phyloP scores from a whole-genome alignment of 2,113 vertebrate genomes.

The Pollimyrus isidori region DNA sequence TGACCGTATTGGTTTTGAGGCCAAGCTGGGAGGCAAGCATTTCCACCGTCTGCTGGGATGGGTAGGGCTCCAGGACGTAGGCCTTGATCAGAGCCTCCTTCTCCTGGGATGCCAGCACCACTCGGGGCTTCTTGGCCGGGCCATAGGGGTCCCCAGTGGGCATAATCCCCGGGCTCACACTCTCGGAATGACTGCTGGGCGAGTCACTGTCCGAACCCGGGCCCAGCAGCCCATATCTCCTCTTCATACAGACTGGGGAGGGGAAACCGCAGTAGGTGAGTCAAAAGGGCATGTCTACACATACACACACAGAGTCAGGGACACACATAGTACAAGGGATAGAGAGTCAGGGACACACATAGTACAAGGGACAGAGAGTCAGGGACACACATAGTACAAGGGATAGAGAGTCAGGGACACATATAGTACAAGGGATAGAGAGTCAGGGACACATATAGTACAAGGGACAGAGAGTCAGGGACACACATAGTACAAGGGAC shows the following conservation, averaged over 20 bases:
- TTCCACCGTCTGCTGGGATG: constrained; percentile 94
- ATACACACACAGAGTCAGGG: not conserved
- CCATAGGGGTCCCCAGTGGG: constrained; percentile 71
- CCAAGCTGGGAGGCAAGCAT: constrained; percentile 87
- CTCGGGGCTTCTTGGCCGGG: constrained; percentile 86
- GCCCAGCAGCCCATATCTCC: constrained; percentile 84
- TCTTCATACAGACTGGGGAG: constrained; percentile 79
- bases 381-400: too few relatives aligned
- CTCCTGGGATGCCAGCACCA: constrained; percentile 88
- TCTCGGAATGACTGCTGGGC: constrained; percentile 72
- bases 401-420: too few relatives aligned
- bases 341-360: too few relatives aligned
- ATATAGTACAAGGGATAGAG: too few relatives aligned
- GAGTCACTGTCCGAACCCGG: constrained; percentile 87
- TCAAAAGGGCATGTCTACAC: not conserved
- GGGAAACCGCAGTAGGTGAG: not conserved
- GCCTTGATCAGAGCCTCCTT: constrained; percentile 88
- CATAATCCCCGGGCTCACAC: constrained; percentile 73
- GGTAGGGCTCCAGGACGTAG: constrained; percentile 91
- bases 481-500: too few relatives aligned
- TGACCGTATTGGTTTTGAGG: constrained; percentile 95
- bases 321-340: constrained; percentile 60
- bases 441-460: too few relatives aligned
- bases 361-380: too few relatives aligned
- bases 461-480: too few relatives aligned